These are phyloP conservation scores for Seira musarum DNA, from an alignment of 2,888 invertebrate genomes.

Conservation along the genomic window DNA sequence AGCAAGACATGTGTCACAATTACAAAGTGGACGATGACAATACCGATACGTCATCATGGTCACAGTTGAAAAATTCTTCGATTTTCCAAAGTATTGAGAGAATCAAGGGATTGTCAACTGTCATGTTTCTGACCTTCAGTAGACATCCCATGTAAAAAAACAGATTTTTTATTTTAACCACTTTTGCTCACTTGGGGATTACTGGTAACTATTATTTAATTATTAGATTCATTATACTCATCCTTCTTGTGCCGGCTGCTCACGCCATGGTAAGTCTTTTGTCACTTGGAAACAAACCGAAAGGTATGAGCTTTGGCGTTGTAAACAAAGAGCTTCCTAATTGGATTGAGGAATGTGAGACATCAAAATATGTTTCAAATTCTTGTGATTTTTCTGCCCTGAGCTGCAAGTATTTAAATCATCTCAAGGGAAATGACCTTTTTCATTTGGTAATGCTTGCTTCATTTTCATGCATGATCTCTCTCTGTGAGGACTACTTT, in stretches of 20 bases:
- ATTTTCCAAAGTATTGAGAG: background rate
- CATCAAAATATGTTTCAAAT: background rate
- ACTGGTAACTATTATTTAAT: background rate
- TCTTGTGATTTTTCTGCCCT: slow-evolving; percentile 14
- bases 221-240: background rate
- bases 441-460: background rate
- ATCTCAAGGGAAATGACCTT: background rate
- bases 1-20: no score
- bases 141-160: slow-evolving; percentile 22
- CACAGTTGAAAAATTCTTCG: background rate
- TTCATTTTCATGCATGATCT: background rate
- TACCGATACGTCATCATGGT: no score
- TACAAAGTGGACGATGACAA: no score
- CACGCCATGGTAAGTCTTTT: background rate
- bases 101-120: slow-evolving; percentile 5
- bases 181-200: background rate
- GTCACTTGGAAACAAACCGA: background rate
- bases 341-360: slow-evolving; percentile 13
- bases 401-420: slow-evolving; percentile 28
- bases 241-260: background rate
- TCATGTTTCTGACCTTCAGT: slow-evolving; percentile 5
- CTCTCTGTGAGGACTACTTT: no score
- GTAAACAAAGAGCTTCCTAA: slow-evolving; percentile 3
- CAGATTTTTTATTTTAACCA: background rate
- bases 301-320: background rate